Conservation (phyloP, 2,888 invertebrate species). For the Latrodectus hesperus region DNA sequence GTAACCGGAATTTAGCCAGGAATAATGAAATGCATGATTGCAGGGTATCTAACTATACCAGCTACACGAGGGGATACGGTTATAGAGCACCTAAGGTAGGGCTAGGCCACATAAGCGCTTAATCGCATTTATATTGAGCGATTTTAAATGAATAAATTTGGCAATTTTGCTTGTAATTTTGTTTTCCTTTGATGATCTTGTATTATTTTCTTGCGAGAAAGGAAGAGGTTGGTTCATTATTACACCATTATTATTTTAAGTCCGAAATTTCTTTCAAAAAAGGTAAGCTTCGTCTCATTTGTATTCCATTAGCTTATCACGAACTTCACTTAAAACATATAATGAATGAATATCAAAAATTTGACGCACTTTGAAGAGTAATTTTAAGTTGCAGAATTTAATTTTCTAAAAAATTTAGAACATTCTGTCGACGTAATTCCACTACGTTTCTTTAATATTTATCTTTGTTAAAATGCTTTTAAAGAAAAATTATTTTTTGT, state of each 20-base stretch:
- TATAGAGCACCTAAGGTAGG: slow-evolving; percentile 29
- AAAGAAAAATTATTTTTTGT: too few species aligned
- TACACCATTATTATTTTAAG: neutral
- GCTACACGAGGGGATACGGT: slow-evolving; percentile 15
- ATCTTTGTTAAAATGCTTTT: too few species aligned
- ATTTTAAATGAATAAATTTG: slow-evolving; percentile 59
- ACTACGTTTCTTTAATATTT: too few species aligned
- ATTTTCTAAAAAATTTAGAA: too few species aligned
- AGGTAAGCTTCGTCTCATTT: neutral
- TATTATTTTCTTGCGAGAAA: slow-evolving; percentile 26
- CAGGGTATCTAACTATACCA: slow-evolving; percentile 28
- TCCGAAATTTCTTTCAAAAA: neutral
- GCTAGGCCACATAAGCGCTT: slow-evolving; percentile 61
- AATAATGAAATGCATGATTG: slow-evolving; percentile 64
- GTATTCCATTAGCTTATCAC: neutral
- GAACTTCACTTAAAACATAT: neutral
- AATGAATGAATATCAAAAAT: too few species aligned
- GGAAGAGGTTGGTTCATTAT: neutral
- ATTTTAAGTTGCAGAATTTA: too few species aligned
- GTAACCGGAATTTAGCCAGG: slow-evolving; percentile 29
- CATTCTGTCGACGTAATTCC: too few species aligned
- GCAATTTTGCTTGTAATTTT: neutral
- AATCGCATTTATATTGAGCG: slow-evolving; percentile 67
- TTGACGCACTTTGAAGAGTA: too few species aligned
- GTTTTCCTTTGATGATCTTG: slow-evolving; percentile 28